Percentiles rank a stretch among this genome's conserved stretches.
phyloP scores from a whole-genome alignment of 2,797 vertebrate species.

The Pseudocheirus occidentalis region DNA sequence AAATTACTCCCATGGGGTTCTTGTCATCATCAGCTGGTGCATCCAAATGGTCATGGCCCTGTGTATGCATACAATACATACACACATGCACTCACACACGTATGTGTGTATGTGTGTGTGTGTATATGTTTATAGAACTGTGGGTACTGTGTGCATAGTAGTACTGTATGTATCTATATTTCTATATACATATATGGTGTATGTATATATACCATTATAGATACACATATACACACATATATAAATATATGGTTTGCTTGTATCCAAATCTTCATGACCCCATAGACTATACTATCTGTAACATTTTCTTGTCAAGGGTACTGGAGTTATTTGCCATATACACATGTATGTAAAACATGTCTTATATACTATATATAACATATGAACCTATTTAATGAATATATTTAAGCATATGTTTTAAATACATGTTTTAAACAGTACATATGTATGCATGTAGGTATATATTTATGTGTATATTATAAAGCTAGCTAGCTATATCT shows the following conservation, averaged over 20 bases:
- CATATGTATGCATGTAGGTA: too few species aligned
- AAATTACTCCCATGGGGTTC: background rate
- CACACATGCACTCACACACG: too few species aligned
- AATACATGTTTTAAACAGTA: background rate
- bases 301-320: background rate
- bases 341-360: background rate
- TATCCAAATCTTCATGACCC: background rate
- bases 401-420: background rate
- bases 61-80: background rate
- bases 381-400: background rate
- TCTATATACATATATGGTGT: background rate
- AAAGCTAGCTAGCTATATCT: too few species aligned
- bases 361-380: background rate
- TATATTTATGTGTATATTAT: too few species aligned
- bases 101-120: background rate
- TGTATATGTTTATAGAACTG: background rate
- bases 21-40: background rate
- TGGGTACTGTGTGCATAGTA: background rate
- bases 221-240: background rate
- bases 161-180: background rate
- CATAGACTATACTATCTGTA: background rate
- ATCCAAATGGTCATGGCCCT: background rate
- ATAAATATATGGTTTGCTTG: background rate
- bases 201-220: too few species aligned
- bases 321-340: background rate